These are phyloP conservation scores for Chalcosyrphus nemorum DNA, from an alignment of 2,888 invertebrate genomes.

Conservation along the genomic window DNA sequence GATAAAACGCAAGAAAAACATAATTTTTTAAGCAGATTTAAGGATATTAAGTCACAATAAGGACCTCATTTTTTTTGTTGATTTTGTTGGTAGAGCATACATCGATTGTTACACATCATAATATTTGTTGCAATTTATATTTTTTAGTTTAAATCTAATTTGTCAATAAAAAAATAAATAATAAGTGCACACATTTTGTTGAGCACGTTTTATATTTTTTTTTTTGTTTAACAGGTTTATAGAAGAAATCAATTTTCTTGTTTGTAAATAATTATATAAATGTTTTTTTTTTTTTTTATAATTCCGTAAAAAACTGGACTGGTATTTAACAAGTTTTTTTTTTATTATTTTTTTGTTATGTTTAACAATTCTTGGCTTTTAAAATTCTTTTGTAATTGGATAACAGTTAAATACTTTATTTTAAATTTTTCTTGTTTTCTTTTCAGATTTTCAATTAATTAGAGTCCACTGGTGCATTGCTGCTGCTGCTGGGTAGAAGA, in stretches of 20 bases:
- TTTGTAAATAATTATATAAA: slow-evolving; percentile 19
- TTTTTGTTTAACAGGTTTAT: background rate
- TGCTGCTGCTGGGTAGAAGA: slow-evolving; percentile 77
- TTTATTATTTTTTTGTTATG: background rate
- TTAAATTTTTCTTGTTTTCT: slow-evolving; percentile 15
- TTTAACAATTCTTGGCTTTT: slow-evolving; percentile 50
- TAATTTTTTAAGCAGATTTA: slow-evolving; percentile 14
- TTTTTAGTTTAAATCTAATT: slow-evolving; percentile 10
- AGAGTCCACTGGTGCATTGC: slow-evolving; percentile 59
- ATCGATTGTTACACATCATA: background rate
- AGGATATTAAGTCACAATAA: slow-evolving; percentile 36
- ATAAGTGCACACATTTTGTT: slow-evolving; percentile 3
- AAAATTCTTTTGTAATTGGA: slow-evolving; percentile 2
- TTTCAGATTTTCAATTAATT: slow-evolving; percentile 55
- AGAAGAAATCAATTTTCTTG: background rate
- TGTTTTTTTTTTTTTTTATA: slow-evolving; percentile 10
- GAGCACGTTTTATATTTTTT: slow-evolving; percentile 24
- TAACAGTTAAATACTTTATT: slow-evolving; percentile 45
- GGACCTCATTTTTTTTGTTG: background rate
- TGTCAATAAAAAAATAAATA: slow-evolving; percentile 25
- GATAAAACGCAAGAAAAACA: slow-evolving; percentile 12
- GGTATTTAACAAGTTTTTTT: slow-evolving; percentile 44
- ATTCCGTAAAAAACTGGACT: slow-evolving; percentile 39
- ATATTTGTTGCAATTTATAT: background rate
- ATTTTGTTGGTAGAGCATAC: background rate